Conservation (phyloP, 1,140 invertebrate genomes). For the Drosophila guanche region DNA sequence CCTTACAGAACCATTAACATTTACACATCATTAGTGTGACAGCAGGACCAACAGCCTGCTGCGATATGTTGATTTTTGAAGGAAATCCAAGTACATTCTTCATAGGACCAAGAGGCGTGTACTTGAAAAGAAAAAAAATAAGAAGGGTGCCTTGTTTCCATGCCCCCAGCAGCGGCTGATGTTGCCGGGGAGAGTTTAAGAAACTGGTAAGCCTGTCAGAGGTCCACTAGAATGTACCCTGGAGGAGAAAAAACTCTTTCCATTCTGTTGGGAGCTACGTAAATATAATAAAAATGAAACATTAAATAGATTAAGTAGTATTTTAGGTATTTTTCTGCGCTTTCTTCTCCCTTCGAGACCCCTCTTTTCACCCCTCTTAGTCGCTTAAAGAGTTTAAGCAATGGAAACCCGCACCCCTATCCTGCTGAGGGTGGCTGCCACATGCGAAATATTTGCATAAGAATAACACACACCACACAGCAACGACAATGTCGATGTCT, state of each 20-base stretch:
- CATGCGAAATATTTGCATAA: slow-evolving; percentile 66
- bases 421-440: slow-evolving; percentile 22
- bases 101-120: background rate
- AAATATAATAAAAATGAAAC: background rate
- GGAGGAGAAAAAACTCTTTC: too few relatives aligned
- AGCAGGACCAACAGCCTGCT: slow-evolving; percentile 18
- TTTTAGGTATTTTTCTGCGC: background rate
- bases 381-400: slow-evolving; percentile 5
- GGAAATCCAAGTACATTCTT: slow-evolving; percentile 19
- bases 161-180: too few relatives aligned
- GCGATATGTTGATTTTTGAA: background rate
- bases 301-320: background rate
- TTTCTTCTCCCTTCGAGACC: background rate
- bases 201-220: too few relatives aligned
- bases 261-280: too few relatives aligned
- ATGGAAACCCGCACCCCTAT: background rate
- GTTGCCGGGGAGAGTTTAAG: too few relatives aligned
- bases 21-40: slow-evolving; percentile 54
- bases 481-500: slow-evolving; percentile 48
- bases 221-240: too few relatives aligned
- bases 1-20: slow-evolving; percentile 10
- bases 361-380: background rate
- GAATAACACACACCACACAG: slow-evolving; percentile 17
- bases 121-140: background rate
- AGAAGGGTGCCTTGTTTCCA: background rate